These are phyloP conservation scores for Cephalopachus bancanus DNA, from an alignment of 2,797 vertebrate genomes.

Conservation along the genomic window DNA sequence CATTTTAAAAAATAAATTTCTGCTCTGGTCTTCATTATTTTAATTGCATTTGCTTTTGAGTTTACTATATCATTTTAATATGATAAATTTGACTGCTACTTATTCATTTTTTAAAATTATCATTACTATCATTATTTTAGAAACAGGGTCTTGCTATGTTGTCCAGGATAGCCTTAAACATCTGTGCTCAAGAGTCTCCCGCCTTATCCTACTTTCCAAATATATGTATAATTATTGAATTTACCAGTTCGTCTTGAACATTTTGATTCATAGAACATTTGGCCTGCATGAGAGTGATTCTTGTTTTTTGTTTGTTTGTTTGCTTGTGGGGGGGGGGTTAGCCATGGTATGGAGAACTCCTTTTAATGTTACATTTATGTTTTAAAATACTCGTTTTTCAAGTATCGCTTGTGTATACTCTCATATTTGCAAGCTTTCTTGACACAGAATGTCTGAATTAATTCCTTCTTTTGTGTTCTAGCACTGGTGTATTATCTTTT, in stretches of 20 bases:
- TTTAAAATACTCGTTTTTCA: not conserved
- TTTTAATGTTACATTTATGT: not conserved
- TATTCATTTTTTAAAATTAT: not conserved
- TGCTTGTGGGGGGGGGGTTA: not conserved
- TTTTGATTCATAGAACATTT: not conserved
- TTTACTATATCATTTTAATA: not conserved
- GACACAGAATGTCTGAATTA: not conserved
- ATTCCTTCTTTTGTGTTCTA: not conserved
- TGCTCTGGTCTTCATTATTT: not conserved
- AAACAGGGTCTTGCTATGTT: not conserved
- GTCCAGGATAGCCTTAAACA: not conserved
- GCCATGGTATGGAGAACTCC: not conserved
- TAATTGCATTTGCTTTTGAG: not conserved
- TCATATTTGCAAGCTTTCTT: not conserved
- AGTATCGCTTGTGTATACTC: not conserved
- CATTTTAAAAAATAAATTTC: not conserved
- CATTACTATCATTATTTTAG: not conserved
- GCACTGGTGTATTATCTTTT: not conserved
- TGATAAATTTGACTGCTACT: not conserved
- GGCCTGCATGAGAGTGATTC: not conserved
- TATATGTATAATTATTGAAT: not conserved
- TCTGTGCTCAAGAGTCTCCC: not conserved
- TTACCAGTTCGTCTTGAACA: not conserved
- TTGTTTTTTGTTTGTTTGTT: not conserved
- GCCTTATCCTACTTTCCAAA: not conserved